Evolutionary conservation across 2,113 vertebrate species (phyloP).

Genomic region (Cisticola juncidis): DNA sequence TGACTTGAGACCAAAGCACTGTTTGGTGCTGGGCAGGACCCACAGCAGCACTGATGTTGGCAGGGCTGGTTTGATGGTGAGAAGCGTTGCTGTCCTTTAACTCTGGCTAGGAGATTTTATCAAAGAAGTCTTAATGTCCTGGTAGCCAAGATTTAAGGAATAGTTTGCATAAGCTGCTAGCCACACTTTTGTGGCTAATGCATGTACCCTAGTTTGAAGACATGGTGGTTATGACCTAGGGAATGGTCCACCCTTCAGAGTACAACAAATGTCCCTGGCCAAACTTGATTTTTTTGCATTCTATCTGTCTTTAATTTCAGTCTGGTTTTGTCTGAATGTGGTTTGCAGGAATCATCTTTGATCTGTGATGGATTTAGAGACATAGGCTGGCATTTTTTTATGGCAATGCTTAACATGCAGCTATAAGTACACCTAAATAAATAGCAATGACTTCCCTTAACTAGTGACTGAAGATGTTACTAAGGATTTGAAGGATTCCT

Average conservation of each 20-base stretch:
- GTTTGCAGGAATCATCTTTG: not conserved
- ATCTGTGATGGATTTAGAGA: not conserved
- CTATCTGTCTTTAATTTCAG: not conserved
- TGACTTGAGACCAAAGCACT: not conserved
- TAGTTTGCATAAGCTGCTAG: not conserved
- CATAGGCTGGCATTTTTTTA: not conserved
- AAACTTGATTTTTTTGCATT: not conserved
- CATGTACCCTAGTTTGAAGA: not conserved
- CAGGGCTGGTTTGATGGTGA: not conserved
- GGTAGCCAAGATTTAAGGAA: not conserved
- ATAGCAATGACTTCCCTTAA: not conserved
- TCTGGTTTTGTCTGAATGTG: not conserved
- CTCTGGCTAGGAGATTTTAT: not conserved
- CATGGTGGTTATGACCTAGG: not conserved
- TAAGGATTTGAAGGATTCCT: not conserved
- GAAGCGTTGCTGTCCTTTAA: not conserved
- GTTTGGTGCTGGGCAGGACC: not conserved
- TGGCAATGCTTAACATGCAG: not conserved
- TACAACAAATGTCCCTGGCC: not conserved
- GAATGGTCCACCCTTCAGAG: not conserved
- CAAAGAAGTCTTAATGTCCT: not conserved
- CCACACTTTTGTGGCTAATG: not conserved
- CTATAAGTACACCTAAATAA: not conserved
- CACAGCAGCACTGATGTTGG: not conserved
- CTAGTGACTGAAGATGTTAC: not conserved